Base-by-base conservation (phyloP, 2,113 vertebrate species). In the Bambusicola thoracicus region DNA sequence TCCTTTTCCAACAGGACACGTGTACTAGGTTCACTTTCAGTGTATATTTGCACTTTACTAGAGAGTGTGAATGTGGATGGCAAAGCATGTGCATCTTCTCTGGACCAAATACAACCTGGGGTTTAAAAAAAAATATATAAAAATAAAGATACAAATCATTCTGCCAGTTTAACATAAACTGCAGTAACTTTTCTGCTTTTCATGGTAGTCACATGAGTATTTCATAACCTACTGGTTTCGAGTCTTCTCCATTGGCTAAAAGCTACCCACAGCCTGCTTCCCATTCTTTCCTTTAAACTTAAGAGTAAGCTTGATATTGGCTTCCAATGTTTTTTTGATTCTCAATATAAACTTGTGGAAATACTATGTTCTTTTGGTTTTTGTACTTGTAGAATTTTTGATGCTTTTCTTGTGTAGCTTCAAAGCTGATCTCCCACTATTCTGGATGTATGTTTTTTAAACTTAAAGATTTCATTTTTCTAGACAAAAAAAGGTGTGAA, bases 401-500 rank as follows among this genome's bases (percentile, higher is more conserved):
- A 30, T 3, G 7, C 18, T 19, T 8, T 40, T 34, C 22, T 72
- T 48, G 22, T 41, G 11, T 62, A 32, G 41, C 63, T 55, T 51
- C 59, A 77, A 87, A 85, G 36, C 41, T 82, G 58, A 65, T 30
- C 4, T 85, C 10, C 76, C 10, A 4, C 11, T 59, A 8, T 43
- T 85, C 19, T 80, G 22, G 14, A 29, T n/a, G 67, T 25, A 43
- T 56, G 30, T 74, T 34, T 51, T 53, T 16, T 59, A 53, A 14
- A 75, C 46, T 68, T 30, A 41, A 78, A 87, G 81, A 53, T 32
- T 15, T 68, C 85, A 1, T 81, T 92, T 84, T 83, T 89, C 72
- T 86, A 99, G 99, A 91, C 93, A 58, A 98, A 98, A 94, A 99
- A 97, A 73, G 98, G 98, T 67, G 97, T 98, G 43, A 99, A 99